Evolutionary conservation across 53 echinoderm and acorn worm genomes (phyloP).

Genomic region (Holothuria leucospilota): DNA sequence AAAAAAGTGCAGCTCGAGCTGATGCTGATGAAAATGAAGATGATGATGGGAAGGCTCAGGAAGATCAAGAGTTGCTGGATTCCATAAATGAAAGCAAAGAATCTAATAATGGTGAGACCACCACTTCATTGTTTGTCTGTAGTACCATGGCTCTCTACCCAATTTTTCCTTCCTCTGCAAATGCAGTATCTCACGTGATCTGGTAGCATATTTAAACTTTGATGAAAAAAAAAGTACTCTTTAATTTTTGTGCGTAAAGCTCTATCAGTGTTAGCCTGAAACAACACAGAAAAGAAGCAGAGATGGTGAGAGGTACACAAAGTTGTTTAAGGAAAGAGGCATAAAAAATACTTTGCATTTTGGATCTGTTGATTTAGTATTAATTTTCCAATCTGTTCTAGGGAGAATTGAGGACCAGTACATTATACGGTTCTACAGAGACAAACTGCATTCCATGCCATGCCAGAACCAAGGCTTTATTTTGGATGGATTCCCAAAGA

Average conservation of each 20-base stretch:
- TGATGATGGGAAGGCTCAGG: conserved; percentile 99
- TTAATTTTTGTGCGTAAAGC: too few species aligned
- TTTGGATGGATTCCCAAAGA: conserved; percentile 96
- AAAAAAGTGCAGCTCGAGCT: conserved; percentile 96
- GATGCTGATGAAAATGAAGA: conserved; percentile 98
- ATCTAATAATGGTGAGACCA: conserved; percentile 82
- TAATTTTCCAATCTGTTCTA: conserved; percentile 8
- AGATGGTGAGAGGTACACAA: too few species aligned
- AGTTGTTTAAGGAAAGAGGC: too few species aligned
- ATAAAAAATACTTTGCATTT: too few species aligned
- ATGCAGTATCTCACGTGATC: too few species aligned
- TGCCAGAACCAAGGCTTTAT: conserved; percentile 99
- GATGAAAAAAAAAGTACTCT: too few species aligned
- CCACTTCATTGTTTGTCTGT: neutral
- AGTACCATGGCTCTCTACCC: neutral
- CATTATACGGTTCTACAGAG: conserved; percentile 94
- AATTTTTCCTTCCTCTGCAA: neutral
- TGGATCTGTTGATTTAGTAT: too few species aligned
- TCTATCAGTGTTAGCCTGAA: too few species aligned
- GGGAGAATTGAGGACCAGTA: conserved; percentile 99
- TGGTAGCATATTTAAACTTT: too few species aligned
- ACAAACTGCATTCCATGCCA: conserved; percentile 99
- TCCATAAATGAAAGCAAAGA: conserved; percentile 96
- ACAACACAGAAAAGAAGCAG: too few species aligned
- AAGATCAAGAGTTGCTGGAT: conserved; percentile 96